Percentiles rank a stretch among this genome's conserved stretches.
Conservation (phyloP, 2,797 vertebrate genomes). For the Podargus strigoides region DNA sequence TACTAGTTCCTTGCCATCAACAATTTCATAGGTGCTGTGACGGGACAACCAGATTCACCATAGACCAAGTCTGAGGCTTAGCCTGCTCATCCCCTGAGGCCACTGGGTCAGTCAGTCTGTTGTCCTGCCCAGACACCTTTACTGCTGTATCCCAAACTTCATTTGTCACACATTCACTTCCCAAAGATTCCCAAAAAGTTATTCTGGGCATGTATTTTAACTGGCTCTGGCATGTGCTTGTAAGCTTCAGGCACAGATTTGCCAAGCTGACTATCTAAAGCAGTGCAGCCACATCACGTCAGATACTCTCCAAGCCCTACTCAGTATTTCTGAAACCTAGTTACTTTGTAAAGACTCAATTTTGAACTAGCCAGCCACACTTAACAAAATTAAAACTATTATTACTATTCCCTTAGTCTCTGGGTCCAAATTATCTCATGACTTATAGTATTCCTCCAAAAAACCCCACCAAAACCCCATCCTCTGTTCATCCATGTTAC, state of each 20-base stretch:
- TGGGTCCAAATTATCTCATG: not conserved
- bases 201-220: not conserved
- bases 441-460: not conserved
- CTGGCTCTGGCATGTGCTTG: not conserved
- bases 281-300: rapidly evolving
- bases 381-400: not conserved
- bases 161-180: too few relatives aligned
- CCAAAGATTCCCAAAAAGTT: not conserved
- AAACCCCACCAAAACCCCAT: not conserved
- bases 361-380: not conserved
- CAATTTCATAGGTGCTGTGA: not conserved
- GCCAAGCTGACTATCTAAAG: not conserved
- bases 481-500: too few relatives aligned
- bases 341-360: not conserved
- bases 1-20: not conserved
- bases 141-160: not conserved
- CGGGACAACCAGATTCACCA: not conserved
- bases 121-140: not conserved
- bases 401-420: not conserved
- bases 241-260: not conserved
- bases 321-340: not conserved
- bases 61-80: not conserved
- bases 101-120: rapidly evolving
- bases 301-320: not conserved
- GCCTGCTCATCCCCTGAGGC: not conserved